phyloP scores from a whole-genome alignment of 1,140 invertebrate genomes.

The Drosophila sproati region DNA sequence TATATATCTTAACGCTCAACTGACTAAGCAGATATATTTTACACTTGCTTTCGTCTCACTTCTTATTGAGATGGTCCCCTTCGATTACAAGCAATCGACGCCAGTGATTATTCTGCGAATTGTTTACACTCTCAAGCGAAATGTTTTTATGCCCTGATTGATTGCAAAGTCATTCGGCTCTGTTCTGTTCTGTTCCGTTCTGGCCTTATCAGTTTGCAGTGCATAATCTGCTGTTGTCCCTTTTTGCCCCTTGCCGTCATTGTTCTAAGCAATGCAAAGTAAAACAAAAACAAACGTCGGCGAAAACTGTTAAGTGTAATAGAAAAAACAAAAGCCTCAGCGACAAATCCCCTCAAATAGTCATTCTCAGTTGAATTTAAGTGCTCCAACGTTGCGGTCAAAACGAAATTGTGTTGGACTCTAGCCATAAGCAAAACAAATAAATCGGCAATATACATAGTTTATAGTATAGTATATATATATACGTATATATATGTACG shows the following conservation, averaged over 20 bases:
- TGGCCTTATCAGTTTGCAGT: constrained; percentile 32
- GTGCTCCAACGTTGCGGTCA: constrained; percentile 51
- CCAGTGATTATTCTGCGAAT: constrained; percentile 27
- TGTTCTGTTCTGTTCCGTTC: constrained; percentile 15
- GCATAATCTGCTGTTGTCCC: constrained; percentile 44
- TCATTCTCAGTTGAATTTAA: constrained; percentile 50
- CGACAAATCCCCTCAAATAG: constrained; percentile 30
- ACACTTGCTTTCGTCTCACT: no score
- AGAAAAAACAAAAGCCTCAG: constrained; percentile 31
- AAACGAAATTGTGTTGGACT: constrained; percentile 17
- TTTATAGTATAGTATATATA: constrained; percentile 1
- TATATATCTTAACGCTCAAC: no score
- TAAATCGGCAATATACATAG: background rate
- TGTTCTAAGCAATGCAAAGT: constrained; percentile 23
- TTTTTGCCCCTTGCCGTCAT: constrained; percentile 14
- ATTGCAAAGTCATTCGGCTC: constrained; percentile 26
- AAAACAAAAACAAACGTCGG: constrained; percentile 57
- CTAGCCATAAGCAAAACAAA: background rate
- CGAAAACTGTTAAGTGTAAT: constrained; percentile 54
- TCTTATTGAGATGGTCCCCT: background rate
- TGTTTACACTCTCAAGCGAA: constrained; percentile 37
- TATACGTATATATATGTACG: constrained; percentile 7
- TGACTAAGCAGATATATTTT: no score
- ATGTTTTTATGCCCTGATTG: constrained; percentile 50
- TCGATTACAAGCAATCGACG: background rate